phyloP scores from a whole-genome alignment of 2,888 invertebrate genomes.

The Callyntrura guangdongensis region DNA sequence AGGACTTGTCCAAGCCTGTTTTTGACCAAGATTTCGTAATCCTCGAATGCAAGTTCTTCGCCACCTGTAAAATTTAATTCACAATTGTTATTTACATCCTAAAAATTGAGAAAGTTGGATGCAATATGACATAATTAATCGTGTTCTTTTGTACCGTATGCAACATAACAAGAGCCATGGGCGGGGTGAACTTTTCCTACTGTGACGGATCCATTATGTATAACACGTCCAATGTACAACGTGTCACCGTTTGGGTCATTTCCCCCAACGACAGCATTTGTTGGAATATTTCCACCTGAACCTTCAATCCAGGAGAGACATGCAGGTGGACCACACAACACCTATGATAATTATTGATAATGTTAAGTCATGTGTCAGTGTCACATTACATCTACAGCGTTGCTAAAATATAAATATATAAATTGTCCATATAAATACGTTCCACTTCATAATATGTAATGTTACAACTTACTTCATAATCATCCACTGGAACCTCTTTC shows the following conservation, averaged over 20 bases:
- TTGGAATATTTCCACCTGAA: conserved; percentile 68
- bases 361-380: background rate
- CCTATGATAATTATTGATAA: background rate
- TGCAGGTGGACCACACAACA: conserved; percentile 76
- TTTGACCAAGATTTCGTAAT: conserved; percentile 80
- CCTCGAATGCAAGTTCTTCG: conserved; percentile 73
- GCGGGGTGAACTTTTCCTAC: conserved; percentile 80
- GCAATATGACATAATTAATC: background rate
- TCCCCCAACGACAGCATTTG: conserved; percentile 78
- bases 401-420: no score
- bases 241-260: conserved; percentile 75
- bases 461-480: conserved; percentile 66
- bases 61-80: no score
- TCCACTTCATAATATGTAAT: background rate
- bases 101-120: conserved; percentile 17
- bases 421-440: background rate
- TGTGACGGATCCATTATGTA: conserved; percentile 78
- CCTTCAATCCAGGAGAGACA: conserved; percentile 78
- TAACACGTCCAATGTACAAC: conserved; percentile 80
- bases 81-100: no score
- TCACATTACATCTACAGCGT: background rate
- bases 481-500: conserved; percentile 61
- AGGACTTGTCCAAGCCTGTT: conserved; percentile 76
- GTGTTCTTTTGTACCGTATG: conserved; percentile 79
- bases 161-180: conserved; percentile 79